A percentile compares a stretch with the other conserved stretches of the same genome.
These are phyloP conservation scores for Bucorvus abyssinicus DNA, from an alignment of 2,797 vertebrate genomes.

Conservation along the genomic window DNA sequence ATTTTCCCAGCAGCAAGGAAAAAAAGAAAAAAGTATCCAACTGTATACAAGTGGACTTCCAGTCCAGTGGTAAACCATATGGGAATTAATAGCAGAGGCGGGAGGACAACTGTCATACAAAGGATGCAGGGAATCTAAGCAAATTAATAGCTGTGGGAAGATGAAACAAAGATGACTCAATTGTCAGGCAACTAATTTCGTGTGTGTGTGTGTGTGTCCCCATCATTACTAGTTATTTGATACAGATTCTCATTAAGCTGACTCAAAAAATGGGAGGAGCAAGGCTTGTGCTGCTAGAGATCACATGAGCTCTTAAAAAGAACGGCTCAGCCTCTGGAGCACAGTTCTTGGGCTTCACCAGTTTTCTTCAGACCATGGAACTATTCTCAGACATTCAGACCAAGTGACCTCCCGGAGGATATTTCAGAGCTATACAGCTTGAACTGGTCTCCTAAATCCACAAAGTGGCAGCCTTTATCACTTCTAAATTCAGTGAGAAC, in stretches of 20 bases:
- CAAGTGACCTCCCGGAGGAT: background rate
- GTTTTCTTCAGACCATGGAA: background rate
- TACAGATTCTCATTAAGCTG: slow-evolving; percentile 49
- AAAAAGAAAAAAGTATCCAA: background rate
- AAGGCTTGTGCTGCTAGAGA: background rate
- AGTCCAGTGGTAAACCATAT: slow-evolving; percentile 43
- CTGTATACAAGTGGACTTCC: background rate
- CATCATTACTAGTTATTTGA: slow-evolving; percentile 46
- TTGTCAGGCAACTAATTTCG: slow-evolving; percentile 46
- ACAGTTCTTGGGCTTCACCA: background rate
- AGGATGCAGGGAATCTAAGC: slow-evolving; percentile 22
- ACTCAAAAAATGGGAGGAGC: slow-evolving; percentile 1
- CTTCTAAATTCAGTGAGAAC: background rate
- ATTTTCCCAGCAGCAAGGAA: slow-evolving; percentile 43
- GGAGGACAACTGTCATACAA: slow-evolving; percentile 50
- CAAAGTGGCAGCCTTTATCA: background rate
- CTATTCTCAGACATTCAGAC: background rate
- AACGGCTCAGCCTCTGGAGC: background rate
- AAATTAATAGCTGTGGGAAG: slow-evolving; percentile 67
- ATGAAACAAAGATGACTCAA: slow-evolving; percentile 67
- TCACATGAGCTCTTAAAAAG: background rate
- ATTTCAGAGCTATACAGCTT: background rate
- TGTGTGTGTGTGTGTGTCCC: background rate
- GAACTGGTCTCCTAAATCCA: background rate
- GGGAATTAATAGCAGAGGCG: slow-evolving; percentile 42